A percentile compares a stretch with the other conserved stretches of the same genome.
Evolutionary conservation across 2,113 vertebrate species (phyloP).

Genomic region (Campylomormyrus tamandua): DNA sequence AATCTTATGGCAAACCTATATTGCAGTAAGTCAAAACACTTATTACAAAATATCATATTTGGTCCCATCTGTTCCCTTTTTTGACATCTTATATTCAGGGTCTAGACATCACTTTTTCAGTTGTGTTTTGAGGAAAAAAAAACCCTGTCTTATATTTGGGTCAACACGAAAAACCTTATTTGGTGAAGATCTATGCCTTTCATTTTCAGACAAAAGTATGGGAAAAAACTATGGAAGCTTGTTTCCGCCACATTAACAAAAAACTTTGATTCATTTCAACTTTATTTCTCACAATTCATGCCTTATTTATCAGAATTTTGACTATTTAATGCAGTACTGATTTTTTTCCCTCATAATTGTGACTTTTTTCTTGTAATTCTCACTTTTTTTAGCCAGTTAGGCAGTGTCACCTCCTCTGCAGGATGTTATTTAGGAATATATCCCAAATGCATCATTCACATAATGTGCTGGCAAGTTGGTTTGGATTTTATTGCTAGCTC

Average conservation of each 20-base stretch:
- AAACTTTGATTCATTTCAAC: no score
- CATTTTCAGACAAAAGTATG: not conserved
- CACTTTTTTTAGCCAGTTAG: not conserved
- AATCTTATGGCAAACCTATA: no score
- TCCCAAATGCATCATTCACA: not conserved
- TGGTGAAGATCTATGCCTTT: not conserved
- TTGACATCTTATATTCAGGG: no score
- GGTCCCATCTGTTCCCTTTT: no score
- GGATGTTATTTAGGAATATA: not conserved
- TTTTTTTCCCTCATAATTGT: not conserved
- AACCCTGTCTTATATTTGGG: no score
- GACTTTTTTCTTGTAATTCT: not conserved
- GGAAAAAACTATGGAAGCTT: not conserved
- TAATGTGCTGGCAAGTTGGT: not conserved
- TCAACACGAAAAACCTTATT: no score
- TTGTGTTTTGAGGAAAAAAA: no score
- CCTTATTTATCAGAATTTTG: not conserved
- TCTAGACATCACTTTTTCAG: no score
- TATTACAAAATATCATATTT: no score
- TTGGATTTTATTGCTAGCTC: not conserved
- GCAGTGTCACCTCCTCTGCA: not conserved
- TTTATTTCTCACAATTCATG: not conserved
- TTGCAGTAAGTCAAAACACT: no score
- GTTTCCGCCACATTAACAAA: not conserved
- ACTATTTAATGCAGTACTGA: no score